Percentiles rank a stretch among this genome's conserved stretches.
Evolutionary conservation across 2,113 vertebrate species (phyloP).

Genomic region (human): GRCh38 chr4:152452501-152453000

Average conservation of each 20-base stretch:
- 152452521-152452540: background rate
- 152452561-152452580: background rate
- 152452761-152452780: background rate
- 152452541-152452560: background rate
- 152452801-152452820: background rate
- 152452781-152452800: slow-evolving; percentile 17
- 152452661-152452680: background rate
- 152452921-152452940: too few species aligned
- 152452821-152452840: background rate
- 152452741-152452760: background rate
- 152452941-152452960: too few species aligned
- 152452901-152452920: too few species aligned
- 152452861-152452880: background rate
- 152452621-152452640: background rate
- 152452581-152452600: background rate
- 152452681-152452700: slow-evolving; percentile 7
- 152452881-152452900: background rate
- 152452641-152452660: background rate
- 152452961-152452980: too few species aligned
- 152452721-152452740: background rate
- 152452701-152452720: slow-evolving; percentile 19
- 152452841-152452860: background rate
- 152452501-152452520: background rate
- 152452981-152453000: too few species aligned
- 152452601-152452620: background rate